These are phyloP conservation scores for Rhizoglyphus robini DNA, from an alignment of 1,140 invertebrate genomes.

Conservation along the genomic window DNA sequence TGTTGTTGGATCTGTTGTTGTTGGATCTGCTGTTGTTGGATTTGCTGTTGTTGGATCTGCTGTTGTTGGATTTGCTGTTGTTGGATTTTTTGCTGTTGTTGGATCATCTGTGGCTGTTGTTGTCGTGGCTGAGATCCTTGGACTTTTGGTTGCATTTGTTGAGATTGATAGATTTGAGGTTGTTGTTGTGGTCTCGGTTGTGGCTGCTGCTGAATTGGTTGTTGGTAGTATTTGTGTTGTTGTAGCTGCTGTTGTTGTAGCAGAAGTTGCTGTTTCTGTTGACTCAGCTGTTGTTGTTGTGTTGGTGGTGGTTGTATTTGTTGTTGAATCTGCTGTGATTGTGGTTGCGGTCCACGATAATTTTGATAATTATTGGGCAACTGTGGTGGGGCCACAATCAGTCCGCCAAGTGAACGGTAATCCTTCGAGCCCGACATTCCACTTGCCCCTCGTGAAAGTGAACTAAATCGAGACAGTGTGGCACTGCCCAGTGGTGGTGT, in stretches of 20 bases:
- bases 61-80: no score
- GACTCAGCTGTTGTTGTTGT: not conserved
- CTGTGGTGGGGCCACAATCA: slow-evolving; percentile 66
- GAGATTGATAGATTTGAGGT: slow-evolving; percentile 51
- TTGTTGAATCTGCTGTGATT: slow-evolving; percentile 6
- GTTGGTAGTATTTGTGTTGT: not conserved
- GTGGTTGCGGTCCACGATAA: slow-evolving; percentile 49
- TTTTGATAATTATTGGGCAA: slow-evolving; percentile 86
- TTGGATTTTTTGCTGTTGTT: no score
- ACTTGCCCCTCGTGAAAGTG: slow-evolving; percentile 48
- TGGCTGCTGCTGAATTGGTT: not conserved
- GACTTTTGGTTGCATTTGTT: no score
- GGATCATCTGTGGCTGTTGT: not conserved
- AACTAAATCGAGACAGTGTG: slow-evolving; percentile 47
- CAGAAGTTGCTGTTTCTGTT: no score
- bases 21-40: no score
- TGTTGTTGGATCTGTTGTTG: no score
- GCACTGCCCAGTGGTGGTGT: slow-evolving; percentile 63
- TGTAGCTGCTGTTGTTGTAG: not conserved
- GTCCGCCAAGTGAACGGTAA: slow-evolving; percentile 59
- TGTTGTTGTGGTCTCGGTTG: not conserved
- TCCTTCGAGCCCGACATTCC: slow-evolving; percentile 40
- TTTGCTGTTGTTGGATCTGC: no score
- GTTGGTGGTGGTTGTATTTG: not conserved
- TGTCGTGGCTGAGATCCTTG: slow-evolving; percentile 33